Conservation (phyloP, 2,797 vertebrate species). For the Mormyrus hasselquistii region DNA sequence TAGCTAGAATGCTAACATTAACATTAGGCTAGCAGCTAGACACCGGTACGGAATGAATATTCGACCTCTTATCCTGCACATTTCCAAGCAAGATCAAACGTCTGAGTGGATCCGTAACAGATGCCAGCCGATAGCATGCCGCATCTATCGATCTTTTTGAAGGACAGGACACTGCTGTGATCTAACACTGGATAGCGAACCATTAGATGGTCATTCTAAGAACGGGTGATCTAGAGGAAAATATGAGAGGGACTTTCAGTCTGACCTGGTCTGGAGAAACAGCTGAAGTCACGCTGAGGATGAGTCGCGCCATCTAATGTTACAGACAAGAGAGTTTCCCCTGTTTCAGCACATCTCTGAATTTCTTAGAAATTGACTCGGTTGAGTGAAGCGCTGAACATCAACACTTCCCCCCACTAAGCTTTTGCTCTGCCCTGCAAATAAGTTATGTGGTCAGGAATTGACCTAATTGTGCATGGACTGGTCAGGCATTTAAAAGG, state of each 20-base stretch:
- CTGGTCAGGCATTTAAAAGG: not conserved
- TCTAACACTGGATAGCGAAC: not conserved
- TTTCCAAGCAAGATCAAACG: not conserved
- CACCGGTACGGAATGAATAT: not conserved
- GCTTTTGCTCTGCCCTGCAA: not conserved
- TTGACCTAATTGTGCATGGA: not conserved
- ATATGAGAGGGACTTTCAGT: not conserved
- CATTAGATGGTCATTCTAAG: not conserved
- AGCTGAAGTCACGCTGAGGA: not conserved
- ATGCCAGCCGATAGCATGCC: not conserved
- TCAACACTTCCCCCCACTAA: not conserved
- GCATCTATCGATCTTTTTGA: not conserved
- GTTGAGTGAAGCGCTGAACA: slow-evolving; percentile 6
- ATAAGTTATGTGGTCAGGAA: not conserved
- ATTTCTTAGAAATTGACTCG: not conserved
- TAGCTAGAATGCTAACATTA: not conserved
- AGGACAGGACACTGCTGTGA: not conserved
- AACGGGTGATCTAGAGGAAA: not conserved
- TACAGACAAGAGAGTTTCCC: not conserved
- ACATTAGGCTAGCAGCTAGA: not conserved
- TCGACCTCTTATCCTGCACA: not conserved
- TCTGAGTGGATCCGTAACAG: not conserved
- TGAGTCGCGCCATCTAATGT: not conserved
- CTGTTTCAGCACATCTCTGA: not conserved
- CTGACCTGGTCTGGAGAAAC: not conserved